Evolutionary conservation across 2,888 invertebrate species (phyloP), one percentile per base, ranked within the genome.

Genomic region (Nyleta sp.): DNA sequence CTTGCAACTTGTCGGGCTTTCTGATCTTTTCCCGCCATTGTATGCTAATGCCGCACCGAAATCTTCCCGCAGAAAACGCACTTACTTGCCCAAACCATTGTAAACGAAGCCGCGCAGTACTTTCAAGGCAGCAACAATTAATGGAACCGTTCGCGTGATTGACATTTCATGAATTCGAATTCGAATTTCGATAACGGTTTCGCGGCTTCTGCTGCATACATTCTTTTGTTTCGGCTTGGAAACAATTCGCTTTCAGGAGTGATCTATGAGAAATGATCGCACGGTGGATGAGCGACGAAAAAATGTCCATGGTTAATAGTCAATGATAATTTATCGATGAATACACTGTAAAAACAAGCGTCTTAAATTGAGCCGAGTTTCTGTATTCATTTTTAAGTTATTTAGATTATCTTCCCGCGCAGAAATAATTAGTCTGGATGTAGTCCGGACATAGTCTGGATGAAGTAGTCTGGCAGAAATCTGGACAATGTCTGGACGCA

Each of bases 21-120:
- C 80, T 74, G 82, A 83, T 85, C 82, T 84, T 85, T 87, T 85
- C 87, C 85, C 85, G 85, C 78, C 83, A 87, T 88, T 88, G 88
- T 88, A 87, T 88, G 88, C 85, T 86, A 87, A 88, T 87, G 78
- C 50, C 80, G 78, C 78, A 77, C 77, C 82, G 76, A 84, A 81
- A 81, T 80, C 80, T 77, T 75, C 79, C 78, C 77, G 80, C 68
- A 46, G 72, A 33, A 64, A 53, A 67, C 24, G 50, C 62, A 44
- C 55, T 53, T 20, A 40, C 46, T 68, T 48, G 60, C 55, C 68
- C 40, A 55, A 75, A 64, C 64, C 20, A 64, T 64, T 50, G 68
- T 52, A 48, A 70, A 53, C 33, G 20, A 33, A 15, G 10, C 6
- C 22, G 31, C 53, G 17, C 17, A 17, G 33, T n/a, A 62, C 62